phyloP scores from a whole-genome alignment of 2,888 invertebrate species.

The Imbricaverruca yamaguchii region DNA sequence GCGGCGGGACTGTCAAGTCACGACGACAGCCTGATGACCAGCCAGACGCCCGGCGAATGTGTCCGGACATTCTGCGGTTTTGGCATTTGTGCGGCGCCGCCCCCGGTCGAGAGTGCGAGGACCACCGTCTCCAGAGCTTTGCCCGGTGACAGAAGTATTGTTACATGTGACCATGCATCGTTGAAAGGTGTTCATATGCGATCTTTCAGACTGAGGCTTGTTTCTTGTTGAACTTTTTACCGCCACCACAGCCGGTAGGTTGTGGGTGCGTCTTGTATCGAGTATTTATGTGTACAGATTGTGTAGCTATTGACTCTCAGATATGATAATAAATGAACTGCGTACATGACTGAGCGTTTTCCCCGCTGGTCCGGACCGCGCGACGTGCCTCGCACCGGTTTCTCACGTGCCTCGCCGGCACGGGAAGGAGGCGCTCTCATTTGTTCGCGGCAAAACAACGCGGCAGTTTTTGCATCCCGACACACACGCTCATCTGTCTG shows the following conservation, averaged over 20 bases:
- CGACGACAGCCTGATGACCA: neutral
- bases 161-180: neutral
- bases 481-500: neutral
- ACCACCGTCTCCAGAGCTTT: neutral
- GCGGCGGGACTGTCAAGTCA: neutral
- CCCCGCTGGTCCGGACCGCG: too few species aligned
- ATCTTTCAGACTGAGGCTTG: constrained; percentile 19
- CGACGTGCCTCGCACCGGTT: too few species aligned
- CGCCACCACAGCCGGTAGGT: neutral
- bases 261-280: neutral
- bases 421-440: neutral
- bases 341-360: neutral
- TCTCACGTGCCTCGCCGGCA: neutral
- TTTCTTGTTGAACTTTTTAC: constrained; percentile 15
- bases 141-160: constrained; percentile 6
- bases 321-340: constrained; percentile 7
- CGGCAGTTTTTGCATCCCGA: neutral
- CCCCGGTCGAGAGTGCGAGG: neutral
- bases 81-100: neutral
- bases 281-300: constrained; percentile 18
- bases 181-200: constrained; percentile 8
- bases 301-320: constrained; percentile 11
- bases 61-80: neutral
- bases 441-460: neutral
- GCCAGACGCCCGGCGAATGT: neutral